Base-by-base conservation (phyloP, 2,888 invertebrate species). In the Norana najaformis region DNA sequence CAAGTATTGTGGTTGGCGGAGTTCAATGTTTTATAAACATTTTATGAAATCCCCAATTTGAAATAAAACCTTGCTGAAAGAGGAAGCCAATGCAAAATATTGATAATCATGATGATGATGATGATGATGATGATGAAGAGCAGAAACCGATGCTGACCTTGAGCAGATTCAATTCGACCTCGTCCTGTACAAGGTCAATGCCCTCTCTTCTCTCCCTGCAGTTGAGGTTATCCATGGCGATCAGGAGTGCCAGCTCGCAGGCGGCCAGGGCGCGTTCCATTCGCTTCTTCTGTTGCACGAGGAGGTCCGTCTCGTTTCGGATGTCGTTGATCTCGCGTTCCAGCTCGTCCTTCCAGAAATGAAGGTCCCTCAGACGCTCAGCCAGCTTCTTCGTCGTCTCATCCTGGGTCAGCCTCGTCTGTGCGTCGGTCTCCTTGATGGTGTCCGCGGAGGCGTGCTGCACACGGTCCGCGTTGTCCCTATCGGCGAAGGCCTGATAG, bases 261-360 rank as follows among this genome's bases (percentile, higher is more conserved):
- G 95, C 93, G 89, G 94, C 91, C 35, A 94, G 92, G 16, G 94
- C 94, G 92, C 94, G 94, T 91, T 95, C 95, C 90, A 95, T 92
- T 18, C 95, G 93, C 91, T 94, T 94, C 92, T 95, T 95, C 92
- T 94, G 94, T 36, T 93, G 93, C 47, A 94, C 91, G 88, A 94
- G 92, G 88, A 94, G 90, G 91, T 95, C 95, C 39, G 94, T 95
- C 93, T 95, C 95, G 89, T 93, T 93, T 47, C 94, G 94, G 23
- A 95, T 93, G 92, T 95, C 95, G 88, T 93, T 92, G 69, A 94
- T 94, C 92, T 95, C 95, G 88, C 95, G 92, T 90, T 95, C 93
- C 88, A 95, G 92, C 92, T 95, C 95, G 91, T 92, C 93, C 91
- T 95, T 95, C 95, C 95, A 95, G 92, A 95, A 95, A 90, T 94